A percentile compares a stretch with the other conserved stretches of the same genome.
Conservation (phyloP, 2,888 invertebrate species). For the Heliothis peltigera region DNA sequence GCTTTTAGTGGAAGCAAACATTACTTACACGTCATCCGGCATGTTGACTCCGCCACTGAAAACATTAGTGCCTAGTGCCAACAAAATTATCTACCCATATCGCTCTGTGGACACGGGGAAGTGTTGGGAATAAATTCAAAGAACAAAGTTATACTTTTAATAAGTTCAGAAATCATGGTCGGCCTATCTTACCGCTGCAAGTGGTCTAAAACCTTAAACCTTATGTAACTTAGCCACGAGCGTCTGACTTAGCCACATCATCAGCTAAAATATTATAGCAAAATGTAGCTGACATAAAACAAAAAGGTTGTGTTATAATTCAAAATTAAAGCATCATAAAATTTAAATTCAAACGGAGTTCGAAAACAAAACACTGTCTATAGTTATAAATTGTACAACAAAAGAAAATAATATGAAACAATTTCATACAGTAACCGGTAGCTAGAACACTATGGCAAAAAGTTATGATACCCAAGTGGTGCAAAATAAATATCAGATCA, state of each 20-base stretch:
- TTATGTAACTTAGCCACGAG: too few relatives aligned
- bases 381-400: background rate
- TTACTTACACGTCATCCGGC: slow-evolving; percentile 85
- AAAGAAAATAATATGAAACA: background rate
- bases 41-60: slow-evolving; percentile 74
- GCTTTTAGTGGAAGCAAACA: slow-evolving; percentile 87
- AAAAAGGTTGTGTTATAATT: too few relatives aligned
- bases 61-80: slow-evolving; percentile 78
- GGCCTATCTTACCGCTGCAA: too few relatives aligned
- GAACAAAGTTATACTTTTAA: background rate
- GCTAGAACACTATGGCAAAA: background rate
- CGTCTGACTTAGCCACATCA: too few relatives aligned
- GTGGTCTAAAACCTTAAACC: too few relatives aligned
- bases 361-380: background rate
- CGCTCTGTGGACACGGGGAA: slow-evolving; percentile 1
- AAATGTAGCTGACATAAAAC: background rate
- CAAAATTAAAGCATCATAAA: too few relatives aligned
- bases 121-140: background rate
- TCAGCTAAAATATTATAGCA: background rate
- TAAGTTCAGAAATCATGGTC: background rate
- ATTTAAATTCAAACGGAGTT: background rate
- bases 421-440: slow-evolving; percentile 9
- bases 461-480: slow-evolving; percentile 2
- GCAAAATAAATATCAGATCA: slow-evolving; percentile 19
- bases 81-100: slow-evolving; percentile 58